A percentile compares a stretch with the other conserved stretches of the same genome.
phyloP scores from a whole-genome alignment of 2,888 invertebrate genomes.

The Exocentrus adspersus region DNA sequence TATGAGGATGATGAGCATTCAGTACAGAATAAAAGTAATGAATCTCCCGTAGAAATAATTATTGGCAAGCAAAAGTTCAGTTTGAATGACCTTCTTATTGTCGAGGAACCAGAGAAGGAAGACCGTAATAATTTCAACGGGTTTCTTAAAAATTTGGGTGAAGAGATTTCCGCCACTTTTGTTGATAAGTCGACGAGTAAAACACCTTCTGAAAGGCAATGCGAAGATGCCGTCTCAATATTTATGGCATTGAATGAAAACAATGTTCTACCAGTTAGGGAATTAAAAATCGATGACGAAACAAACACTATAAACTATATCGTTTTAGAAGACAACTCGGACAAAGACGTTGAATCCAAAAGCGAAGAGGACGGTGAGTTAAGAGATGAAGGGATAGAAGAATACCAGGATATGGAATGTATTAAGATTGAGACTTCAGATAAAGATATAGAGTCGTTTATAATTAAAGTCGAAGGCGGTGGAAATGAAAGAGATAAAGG shows the following conservation, averaged over 20 bases:
- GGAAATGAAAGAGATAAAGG: slow-evolving; percentile 14
- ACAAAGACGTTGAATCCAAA: too few relatives aligned
- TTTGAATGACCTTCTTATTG: slow-evolving; percentile 48
- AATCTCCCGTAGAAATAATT: slow-evolving; percentile 48
- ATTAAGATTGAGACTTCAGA: slow-evolving; percentile 29
- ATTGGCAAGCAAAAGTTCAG: slow-evolving; percentile 45
- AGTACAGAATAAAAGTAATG: slow-evolving; percentile 1
- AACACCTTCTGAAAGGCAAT: background rate
- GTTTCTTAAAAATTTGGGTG: slow-evolving; percentile 51
- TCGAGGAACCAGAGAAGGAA: slow-evolving; percentile 43
- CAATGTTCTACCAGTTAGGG: slow-evolving; percentile 22
- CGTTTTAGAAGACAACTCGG: slow-evolving; percentile 22
- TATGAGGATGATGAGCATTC: slow-evolving; percentile 6
- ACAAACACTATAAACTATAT: slow-evolving; percentile 29
- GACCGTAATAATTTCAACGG: slow-evolving; percentile 40
- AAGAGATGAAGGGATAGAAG: slow-evolving; percentile 6
- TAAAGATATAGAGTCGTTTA: slow-evolving; percentile 28
- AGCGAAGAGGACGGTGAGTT: too few relatives aligned
- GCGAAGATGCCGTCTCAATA: slow-evolving; percentile 10
- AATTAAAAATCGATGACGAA: slow-evolving; percentile 29
- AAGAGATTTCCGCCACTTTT: slow-evolving; percentile 49
- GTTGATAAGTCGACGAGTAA: slow-evolving; percentile 22
- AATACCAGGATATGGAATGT: slow-evolving; percentile 25
- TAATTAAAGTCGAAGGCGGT: background rate
- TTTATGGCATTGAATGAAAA: slow-evolving; percentile 17